Percentiles rank a stretch among this genome's conserved stretches.
Evolutionary conservation across 2,888 invertebrate genomes (phyloP).

Genomic region (Lordiphosa andalusiaca): DNA sequence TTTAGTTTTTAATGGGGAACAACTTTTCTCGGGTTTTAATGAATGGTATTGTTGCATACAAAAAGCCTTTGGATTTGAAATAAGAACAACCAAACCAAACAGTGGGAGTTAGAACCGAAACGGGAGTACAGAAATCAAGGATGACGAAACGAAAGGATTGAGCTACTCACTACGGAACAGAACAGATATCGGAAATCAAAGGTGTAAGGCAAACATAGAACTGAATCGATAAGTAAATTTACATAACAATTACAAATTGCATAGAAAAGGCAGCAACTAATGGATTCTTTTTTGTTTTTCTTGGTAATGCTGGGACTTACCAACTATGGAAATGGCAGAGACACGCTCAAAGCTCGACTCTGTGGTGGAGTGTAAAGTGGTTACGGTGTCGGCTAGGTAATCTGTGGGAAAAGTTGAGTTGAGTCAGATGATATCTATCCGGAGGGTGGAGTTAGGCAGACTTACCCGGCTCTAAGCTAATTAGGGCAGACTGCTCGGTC

Average conservation of each 20-base stretch:
- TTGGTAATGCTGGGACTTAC: conserved; percentile 54
- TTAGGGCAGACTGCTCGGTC: conserved; percentile 44
- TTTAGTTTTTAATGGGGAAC: too few species aligned
- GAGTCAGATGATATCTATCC: too few species aligned
- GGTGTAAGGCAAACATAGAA: conserved; percentile 59
- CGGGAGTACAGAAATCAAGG: conserved; percentile 21
- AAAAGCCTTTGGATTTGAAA: conserved; percentile 72
- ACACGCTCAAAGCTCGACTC: conserved; percentile 76
- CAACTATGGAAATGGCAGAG: conserved; percentile 74
- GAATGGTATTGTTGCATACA: conserved; percentile 73
- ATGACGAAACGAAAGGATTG: conserved; percentile 1
- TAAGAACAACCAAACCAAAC: conserved; percentile 34
- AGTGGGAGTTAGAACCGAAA: conserved; percentile 31
- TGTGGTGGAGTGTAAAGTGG: conserved; percentile 72
- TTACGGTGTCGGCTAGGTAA: conserved; percentile 71
- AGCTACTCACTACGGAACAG: conserved; percentile 49
- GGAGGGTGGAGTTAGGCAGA: not conserved
- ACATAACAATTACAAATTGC: conserved; percentile 69
- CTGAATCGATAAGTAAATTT: conserved; percentile 54
- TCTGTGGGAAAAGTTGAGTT: conserved; percentile 35
- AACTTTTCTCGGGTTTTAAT: conserved; percentile 39
- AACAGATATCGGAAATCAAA: conserved; percentile 20
- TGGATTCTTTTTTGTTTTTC: conserved; percentile 1
- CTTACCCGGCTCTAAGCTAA: conserved; percentile 54
- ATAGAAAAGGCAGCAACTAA: conserved; percentile 32